Base-by-base conservation (phyloP, 92 coral and sea anemone genomes). In the Bergia sp. region DNA sequence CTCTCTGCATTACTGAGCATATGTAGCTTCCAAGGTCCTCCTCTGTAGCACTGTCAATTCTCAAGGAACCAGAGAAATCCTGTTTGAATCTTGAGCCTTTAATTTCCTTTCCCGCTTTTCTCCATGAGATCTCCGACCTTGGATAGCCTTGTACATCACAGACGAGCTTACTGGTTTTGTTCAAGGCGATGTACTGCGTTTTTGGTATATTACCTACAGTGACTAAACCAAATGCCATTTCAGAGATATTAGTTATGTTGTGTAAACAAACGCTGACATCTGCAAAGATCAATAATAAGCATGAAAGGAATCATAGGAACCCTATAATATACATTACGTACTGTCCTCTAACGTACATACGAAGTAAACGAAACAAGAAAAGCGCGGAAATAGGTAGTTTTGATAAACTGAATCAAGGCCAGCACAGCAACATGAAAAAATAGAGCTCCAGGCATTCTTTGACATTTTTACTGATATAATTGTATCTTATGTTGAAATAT, bases 141-240 rank as follows among this genome's bases (percentile, higher is more conserved):
- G 87, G 87, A 37, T 84, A 84, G 16, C 87, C 87, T 29, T 44
- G 55, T 50, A 45, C 79, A 37, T 71, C 23, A 16, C 87, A 84
- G 64, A 44, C 37, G 75, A 72, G 67, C 12, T 18, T 72, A 74
- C 87, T 45, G 67, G 87, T 44, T 47, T 69, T 84, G 75, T 84
- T 47, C 42, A 3, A 44, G 43, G 45, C 42, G 42, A 84, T 72
- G 79, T 84, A 84, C 47, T 84, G 87, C 5, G 37, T 29, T 29
- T 57, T 69, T 71, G 77, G 58, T 45, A 84, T 2, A 4, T 71
- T 84, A 23, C 79, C 87, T 84, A 36, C 77, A 47, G 75, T 16
- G 21, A 84, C 87, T 84, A 45, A 79, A 49, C 64, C 40, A 29
- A 45, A 11, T 7, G 42, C 1, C 77, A 73, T 73, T 23, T 36